These are phyloP conservation scores for Oreortyx pictus DNA, from an alignment of 2,797 vertebrate species.

Conservation along the genomic window DNA sequence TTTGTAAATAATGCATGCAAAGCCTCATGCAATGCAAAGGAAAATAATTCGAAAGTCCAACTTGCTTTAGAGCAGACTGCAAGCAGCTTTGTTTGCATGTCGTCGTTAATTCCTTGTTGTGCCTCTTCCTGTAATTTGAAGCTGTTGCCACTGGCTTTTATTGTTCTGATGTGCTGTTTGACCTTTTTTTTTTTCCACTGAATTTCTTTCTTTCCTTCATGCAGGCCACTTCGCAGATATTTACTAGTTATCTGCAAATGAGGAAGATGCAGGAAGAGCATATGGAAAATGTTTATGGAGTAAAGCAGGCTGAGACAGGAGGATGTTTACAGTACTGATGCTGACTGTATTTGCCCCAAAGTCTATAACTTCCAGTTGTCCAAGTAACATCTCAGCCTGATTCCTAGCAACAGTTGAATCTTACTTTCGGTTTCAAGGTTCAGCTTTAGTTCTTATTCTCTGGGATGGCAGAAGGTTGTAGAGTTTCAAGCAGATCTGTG, in stretches of 20 bases:
- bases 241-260: background rate
- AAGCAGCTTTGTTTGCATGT: background rate
- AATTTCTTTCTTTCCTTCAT: constrained; percentile 22
- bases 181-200: background rate
- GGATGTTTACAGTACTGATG: background rate
- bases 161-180: background rate
- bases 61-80: background rate
- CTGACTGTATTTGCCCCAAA: background rate
- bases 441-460: background rate
- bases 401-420: background rate
- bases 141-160: constrained; percentile 27
- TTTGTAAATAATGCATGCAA: constrained; percentile 39
- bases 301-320: background rate
- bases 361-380: background rate
- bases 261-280: background rate
- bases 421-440: background rate
- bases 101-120: constrained; percentile 1
- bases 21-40: constrained; percentile 7
- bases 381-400: background rate
- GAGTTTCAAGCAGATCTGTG: background rate
- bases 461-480: background rate
- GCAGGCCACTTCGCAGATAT: background rate
- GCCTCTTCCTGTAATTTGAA: constrained; percentile 9
- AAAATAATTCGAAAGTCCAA: constrained; percentile 25
- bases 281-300: background rate